Conservation (phyloP, 2,113 vertebrate genomes). For the Hipposideros armiger region DNA sequence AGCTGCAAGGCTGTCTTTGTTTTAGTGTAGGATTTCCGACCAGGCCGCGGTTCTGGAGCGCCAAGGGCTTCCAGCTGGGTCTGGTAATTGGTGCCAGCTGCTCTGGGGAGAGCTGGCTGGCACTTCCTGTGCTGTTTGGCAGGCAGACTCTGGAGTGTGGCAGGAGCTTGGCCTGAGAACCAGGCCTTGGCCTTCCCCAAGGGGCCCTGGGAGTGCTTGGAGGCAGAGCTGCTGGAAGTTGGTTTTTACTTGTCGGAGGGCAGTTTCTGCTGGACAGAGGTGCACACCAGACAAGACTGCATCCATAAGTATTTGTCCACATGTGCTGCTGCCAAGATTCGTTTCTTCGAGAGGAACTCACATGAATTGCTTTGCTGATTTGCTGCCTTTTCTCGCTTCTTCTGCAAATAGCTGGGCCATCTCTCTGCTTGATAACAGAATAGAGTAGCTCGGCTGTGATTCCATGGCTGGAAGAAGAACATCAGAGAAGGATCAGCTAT, state of each 20-base stretch:
- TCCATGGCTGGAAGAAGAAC: not conserved
- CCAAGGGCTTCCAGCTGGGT: conserved; percentile 69
- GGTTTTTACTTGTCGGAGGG: conserved; percentile 4
- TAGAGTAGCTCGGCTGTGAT: not conserved
- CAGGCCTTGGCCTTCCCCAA: conserved; percentile 1
- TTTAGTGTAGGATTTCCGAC: conserved; percentile 42
- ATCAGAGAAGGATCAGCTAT: not conserved
- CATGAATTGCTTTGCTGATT: not conserved
- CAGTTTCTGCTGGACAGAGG: not conserved
- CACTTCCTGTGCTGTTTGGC: conserved; percentile 66
- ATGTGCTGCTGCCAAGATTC: not conserved
- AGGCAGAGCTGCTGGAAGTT: conserved; percentile 21
- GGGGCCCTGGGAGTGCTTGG: not conserved
- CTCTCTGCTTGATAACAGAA: not conserved
- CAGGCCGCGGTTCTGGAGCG: not conserved
- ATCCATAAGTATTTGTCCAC: not conserved
- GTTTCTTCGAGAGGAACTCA: not conserved
- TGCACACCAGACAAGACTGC: not conserved
- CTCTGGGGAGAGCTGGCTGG: conserved; percentile 60
- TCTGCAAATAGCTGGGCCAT: not conserved
- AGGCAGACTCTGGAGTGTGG: conserved; percentile 23
- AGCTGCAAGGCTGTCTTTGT: conserved; percentile 22
- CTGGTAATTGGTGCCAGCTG: conserved; percentile 73
- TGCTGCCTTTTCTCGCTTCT: not conserved
- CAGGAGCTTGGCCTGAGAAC: conserved; percentile 34